Evolutionary conservation across 2,888 invertebrate species (phyloP).

Genomic region (Napeogenes sylphis): DNA sequence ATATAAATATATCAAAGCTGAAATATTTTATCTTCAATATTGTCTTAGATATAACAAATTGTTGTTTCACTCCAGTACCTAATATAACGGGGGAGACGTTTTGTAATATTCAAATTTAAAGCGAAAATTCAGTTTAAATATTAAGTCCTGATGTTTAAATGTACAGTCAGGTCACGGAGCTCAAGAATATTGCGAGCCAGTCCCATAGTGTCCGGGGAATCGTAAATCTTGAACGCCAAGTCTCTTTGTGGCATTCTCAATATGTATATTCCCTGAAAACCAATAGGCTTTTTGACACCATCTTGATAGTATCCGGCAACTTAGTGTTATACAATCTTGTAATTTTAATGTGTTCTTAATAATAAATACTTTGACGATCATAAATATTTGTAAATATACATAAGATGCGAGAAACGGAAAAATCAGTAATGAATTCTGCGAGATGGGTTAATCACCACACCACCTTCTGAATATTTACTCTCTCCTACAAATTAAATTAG

Average conservation of each 20-base stretch:
- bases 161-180: constrained; percentile 22
- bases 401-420: too few relatives aligned
- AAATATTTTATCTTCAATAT: too few relatives aligned
- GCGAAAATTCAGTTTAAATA: constrained; percentile 12
- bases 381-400: too few relatives aligned
- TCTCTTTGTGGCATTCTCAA: constrained; percentile 31
- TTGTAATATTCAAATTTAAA: constrained; percentile 10
- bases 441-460: constrained; percentile 32
- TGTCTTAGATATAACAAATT: not conserved
- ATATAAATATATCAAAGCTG: too few relatives aligned
- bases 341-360: too few relatives aligned
- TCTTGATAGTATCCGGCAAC: constrained; percentile 22
- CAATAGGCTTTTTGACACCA: constrained; percentile 33
- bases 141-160: constrained; percentile 7
- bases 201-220: constrained; percentile 23
- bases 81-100: constrained; percentile 2
- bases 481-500: constrained; percentile 19
- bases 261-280: constrained; percentile 30
- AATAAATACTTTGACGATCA: too few relatives aligned
- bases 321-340: not conserved
- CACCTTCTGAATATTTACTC: constrained; percentile 31
- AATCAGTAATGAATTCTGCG: constrained; percentile 26
- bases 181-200: constrained; percentile 25
- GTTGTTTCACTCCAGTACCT: not conserved
- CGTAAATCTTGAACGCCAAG: constrained; percentile 36